Percentiles rank a stretch among this genome's conserved stretches.
phyloP scores from a whole-genome alignment of 2,888 invertebrate genomes.

The Synergus japonicus region DNA sequence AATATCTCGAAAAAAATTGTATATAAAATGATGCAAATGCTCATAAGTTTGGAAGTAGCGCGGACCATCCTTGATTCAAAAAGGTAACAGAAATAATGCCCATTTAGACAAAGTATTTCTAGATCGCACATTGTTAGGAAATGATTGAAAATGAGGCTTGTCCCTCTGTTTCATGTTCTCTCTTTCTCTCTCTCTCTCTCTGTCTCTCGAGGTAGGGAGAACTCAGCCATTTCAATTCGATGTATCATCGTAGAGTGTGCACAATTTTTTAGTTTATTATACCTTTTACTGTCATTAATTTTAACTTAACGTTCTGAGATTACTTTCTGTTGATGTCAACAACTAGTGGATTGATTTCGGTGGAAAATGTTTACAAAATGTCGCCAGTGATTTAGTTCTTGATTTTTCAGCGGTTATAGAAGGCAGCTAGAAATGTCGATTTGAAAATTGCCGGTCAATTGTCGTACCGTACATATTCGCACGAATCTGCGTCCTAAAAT shows the following conservation, averaged over 20 bases:
- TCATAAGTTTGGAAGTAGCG: not conserved
- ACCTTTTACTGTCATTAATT: conserved; percentile 16
- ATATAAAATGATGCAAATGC: not conserved
- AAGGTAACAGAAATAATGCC: conserved; percentile 13
- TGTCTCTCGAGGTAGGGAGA: not conserved
- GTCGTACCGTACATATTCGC: not conserved
- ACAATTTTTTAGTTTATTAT: conserved; percentile 41
- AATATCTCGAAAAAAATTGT: not conserved
- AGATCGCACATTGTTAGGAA: conserved; percentile 29
- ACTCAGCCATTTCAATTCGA: conserved; percentile 34
- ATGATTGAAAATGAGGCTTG: conserved; percentile 24
- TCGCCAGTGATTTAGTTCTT: not conserved
- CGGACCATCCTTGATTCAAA: conserved; percentile 32
- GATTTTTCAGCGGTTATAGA: not conserved
- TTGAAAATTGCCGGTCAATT: not conserved
- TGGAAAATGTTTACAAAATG: not conserved
- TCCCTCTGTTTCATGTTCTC: conserved; percentile 15
- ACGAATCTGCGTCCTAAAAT: conserved; percentile 12
- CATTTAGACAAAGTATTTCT: conserved; percentile 40
- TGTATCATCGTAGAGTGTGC: conserved; percentile 38
- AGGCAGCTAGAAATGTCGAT: not conserved
- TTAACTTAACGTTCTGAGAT: conserved; percentile 21
- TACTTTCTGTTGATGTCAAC: conserved; percentile 15
- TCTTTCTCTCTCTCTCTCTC: not conserved
- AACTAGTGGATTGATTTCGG: conserved; percentile 18